phyloP scores from a whole-genome alignment of 2,797 vertebrate genomes.

The Pristis pectinata region DNA sequence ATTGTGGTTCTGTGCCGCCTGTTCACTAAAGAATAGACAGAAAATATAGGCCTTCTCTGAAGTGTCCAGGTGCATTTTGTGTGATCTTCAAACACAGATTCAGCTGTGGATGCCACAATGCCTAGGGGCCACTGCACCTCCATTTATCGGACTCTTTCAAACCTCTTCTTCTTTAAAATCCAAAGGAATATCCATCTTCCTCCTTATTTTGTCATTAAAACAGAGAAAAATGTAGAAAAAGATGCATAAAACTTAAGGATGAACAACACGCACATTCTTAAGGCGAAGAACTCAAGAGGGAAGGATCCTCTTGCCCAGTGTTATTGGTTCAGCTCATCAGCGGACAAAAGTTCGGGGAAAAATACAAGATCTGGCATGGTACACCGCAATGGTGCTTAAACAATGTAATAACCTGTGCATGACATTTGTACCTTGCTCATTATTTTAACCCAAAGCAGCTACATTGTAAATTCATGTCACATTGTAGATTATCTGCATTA shows the following conservation, averaged over 20 bases:
- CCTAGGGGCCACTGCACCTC: not conserved
- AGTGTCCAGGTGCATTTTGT: not conserved
- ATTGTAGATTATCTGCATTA: too few species aligned
- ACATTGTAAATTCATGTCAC: not conserved
- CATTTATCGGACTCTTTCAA: too few species aligned
- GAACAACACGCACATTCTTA: too few species aligned
- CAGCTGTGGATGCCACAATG: not conserved
- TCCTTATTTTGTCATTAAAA: not conserved
- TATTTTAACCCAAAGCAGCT: not conserved
- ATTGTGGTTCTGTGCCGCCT: not conserved
- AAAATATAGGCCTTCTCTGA: not conserved
- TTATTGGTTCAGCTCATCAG: not conserved
- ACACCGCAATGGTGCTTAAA: not conserved
- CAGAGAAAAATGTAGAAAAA: not conserved
- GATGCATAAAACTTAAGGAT: too few species aligned
- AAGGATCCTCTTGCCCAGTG: too few species aligned
- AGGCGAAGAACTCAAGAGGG: too few species aligned
- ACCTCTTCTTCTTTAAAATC: not conserved
- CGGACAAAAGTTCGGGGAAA: not conserved
- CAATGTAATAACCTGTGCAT: not conserved
- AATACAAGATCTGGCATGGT: not conserved
- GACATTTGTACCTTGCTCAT: not conserved
- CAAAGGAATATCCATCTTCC: not conserved
- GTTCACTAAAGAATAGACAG: not conserved
- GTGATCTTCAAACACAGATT: not conserved